These are phyloP conservation scores for Ascaphus truei DNA, from an alignment of 2,113 vertebrate genomes.

Conservation along the genomic window DNA sequence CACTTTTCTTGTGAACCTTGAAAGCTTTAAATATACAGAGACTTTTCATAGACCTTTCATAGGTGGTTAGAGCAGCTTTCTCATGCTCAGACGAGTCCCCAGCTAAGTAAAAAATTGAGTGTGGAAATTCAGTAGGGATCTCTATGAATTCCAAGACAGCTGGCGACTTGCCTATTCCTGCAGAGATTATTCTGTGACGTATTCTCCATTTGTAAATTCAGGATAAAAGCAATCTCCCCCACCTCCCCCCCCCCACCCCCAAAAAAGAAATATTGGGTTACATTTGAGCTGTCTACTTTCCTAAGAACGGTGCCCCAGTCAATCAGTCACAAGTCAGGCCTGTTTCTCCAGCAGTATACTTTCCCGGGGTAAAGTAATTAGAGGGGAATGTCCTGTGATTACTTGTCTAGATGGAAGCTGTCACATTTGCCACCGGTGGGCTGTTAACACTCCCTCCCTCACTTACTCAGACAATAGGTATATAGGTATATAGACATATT, in stretches of 20 bases:
- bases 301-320: neutral
- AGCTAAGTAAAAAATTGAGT: slow-evolving; percentile 19
- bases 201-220: slow-evolving; percentile 31
- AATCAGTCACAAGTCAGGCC: slow-evolving; percentile 16
- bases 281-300: slow-evolving; percentile 12
- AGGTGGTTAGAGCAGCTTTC: neutral
- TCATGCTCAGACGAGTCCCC: slow-evolving; percentile 16
- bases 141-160: slow-evolving; percentile 47
- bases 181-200: slow-evolving; percentile 43
- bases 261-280: slow-evolving; percentile 31
- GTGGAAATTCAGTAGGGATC: slow-evolving; percentile 48
- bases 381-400: neutral
- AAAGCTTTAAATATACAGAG: neutral
- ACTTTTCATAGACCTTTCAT: neutral
- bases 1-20: neutral
- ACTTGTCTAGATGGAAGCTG: slow-evolving; percentile 13
- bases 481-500: too few species aligned
- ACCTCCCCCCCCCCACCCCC: neutral
- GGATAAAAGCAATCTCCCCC: slow-evolving; percentile 1
- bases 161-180: slow-evolving; percentile 44
- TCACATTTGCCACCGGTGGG: neutral
- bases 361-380: slow-evolving; percentile 30
- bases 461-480: too few species aligned
- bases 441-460: neutral
- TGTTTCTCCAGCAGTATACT: neutral